Base-by-base conservation (phyloP, 2,888 invertebrate species). In the Junonia oenone region DNA sequence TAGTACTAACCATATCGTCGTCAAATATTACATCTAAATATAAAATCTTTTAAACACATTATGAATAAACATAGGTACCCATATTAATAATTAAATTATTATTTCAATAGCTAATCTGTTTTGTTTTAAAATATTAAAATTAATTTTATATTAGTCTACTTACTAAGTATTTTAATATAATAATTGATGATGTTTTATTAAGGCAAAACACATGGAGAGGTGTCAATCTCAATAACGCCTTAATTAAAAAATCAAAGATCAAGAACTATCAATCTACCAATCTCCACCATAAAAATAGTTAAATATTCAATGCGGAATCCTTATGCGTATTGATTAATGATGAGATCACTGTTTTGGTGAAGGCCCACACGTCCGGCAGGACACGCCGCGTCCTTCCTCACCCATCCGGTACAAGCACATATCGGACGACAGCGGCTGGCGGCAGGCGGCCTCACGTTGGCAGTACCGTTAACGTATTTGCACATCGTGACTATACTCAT, bases 391-490 rank as follows among this genome's bases (percentile, higher is more conserved):
- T 72, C 75, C 72, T 71, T 72, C 73, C 73, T 72, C 68, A 65
- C 67, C 64, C 69, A 70, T 71, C 71, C 69, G 71, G 69, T 68
- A 58, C 58, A 58, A 57, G 53, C 60, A 45, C 65, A 64, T 69
- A 70, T 69, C 67, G 68, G 64, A 63, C 68, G 13, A 9, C 45
- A 40, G n/a, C 31, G 40, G 27, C 50, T 45, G 54, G 48, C 47
- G 46, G 38, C 38, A 22, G 26, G 43, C 22, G 63, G 64, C 69
- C 66, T 53, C 49, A 54, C 65, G 64, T 62, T 65, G 54, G 62
- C 58, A 55, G 59, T 73, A 73, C 83, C 79, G 84, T 81, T 83
- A 82, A 55, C 58, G 63, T 76, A 78, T 81, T 81, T 79, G 76
- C 77, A 70, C 72, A 70, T 73, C 73, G 75, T 74, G 74, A 69